Percentiles rank a stretch among this genome's conserved stretches.
Evolutionary conservation across 1,140 invertebrate genomes (phyloP).

Genomic region (Aporrectodea caliginosa): DNA sequence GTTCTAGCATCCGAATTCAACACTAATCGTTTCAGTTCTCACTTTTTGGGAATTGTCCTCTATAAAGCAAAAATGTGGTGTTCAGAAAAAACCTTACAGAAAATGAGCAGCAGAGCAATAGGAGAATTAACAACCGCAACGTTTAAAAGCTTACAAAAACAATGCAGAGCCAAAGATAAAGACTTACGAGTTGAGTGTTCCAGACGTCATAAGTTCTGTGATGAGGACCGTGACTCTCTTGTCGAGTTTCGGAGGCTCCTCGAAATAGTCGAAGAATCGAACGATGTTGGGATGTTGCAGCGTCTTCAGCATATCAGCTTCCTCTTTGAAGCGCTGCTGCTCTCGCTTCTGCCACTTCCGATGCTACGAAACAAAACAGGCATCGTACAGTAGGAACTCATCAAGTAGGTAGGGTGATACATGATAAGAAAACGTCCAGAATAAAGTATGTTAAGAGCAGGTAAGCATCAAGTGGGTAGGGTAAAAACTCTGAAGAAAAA

Average conservation of each 20-base stretch:
- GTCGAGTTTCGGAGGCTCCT: slow-evolving; percentile 71
- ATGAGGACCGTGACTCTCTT: slow-evolving; percentile 98
- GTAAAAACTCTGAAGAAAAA: not conserved
- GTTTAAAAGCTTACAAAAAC: not conserved
- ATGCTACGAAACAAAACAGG: slow-evolving; percentile 45
- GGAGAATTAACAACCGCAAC: too few species aligned
- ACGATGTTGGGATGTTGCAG: slow-evolving; percentile 99
- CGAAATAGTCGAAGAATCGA: slow-evolving; percentile 99
- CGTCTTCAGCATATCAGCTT: slow-evolving; percentile 99
- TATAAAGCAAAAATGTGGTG: too few species aligned
- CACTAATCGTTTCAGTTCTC: too few species aligned
- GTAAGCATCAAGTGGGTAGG: not conserved
- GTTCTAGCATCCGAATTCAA: too few species aligned
- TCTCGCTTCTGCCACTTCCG: slow-evolving; percentile 68
- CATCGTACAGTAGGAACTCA: not conserved
- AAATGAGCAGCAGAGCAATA: too few species aligned
- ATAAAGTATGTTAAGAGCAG: not conserved
- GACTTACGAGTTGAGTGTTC: slow-evolving; percentile 91
- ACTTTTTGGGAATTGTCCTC: too few species aligned
- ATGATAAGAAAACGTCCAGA: not conserved
- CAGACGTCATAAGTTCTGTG: slow-evolving; percentile 98
- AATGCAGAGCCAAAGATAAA: slow-evolving; percentile 1
- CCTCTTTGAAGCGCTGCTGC: slow-evolving; percentile 90
- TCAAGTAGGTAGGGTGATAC: not conserved
- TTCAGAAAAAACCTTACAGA: too few species aligned